Conservation (phyloP, 2,113 vertebrate species). For the Colossoma macropomum region DNA sequence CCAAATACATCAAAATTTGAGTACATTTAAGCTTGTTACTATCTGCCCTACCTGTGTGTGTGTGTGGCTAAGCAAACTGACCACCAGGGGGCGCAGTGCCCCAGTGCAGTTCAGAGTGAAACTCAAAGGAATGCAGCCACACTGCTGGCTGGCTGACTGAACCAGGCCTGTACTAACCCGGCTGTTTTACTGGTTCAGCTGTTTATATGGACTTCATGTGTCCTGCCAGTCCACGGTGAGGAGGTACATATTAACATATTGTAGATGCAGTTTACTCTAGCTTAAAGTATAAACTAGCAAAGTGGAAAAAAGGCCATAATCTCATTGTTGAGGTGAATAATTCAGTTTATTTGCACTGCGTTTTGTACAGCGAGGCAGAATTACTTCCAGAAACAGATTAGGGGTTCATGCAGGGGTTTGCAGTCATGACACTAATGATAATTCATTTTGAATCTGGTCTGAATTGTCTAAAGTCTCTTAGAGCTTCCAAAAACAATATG, state of each 20-base stretch:
- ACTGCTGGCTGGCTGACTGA: neutral
- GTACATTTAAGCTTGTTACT: neutral
- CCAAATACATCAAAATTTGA: neutral
- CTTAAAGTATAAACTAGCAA: neutral
- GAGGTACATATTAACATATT: neutral
- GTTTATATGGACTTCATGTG: neutral
- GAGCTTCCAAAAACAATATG: too few relatives aligned
- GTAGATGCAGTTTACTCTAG: neutral
- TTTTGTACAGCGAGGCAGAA: neutral
- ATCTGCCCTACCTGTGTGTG: neutral
- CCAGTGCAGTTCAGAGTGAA: conserved; percentile 29
- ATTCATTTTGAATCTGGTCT: too few relatives aligned
- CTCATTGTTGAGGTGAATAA: neutral
- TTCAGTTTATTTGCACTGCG: neutral
- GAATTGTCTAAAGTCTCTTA: too few relatives aligned
- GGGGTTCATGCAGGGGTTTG: too few relatives aligned
- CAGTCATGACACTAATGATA: too few relatives aligned
- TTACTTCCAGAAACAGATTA: neutral
- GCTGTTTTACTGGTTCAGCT: neutral
- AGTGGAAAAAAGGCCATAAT: too few relatives aligned
- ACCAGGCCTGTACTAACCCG: too few relatives aligned
- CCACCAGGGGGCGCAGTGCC: conserved; percentile 73
- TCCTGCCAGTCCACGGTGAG: neutral
- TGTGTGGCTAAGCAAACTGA: neutral
- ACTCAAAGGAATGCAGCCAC: too few relatives aligned